Evolutionary conservation across 2,113 vertebrate species (phyloP), one percentile per base, ranked within the genome.

Genomic region (Corydoras sp.): DNA sequence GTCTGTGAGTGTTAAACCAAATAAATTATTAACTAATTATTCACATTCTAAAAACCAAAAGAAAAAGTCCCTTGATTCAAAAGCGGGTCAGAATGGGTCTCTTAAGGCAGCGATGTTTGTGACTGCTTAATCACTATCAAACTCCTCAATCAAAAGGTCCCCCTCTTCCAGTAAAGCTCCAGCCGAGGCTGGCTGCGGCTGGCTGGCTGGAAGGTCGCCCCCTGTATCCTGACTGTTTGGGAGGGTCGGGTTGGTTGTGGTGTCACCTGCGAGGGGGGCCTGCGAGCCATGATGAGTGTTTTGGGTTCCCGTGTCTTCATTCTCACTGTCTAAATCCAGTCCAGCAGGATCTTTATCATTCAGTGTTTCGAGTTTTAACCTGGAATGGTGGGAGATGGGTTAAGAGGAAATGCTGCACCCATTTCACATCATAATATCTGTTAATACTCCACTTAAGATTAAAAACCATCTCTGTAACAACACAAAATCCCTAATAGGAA

Each of bases 141-240:
- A 98, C 31, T 96, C 93, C 75, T 96, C 94, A 65, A 98, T 98
- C 14, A 82, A 18, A 35, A 93, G 3, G 0, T 94, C 91, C 0
- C 93, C 89, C 0, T 93, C 91, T 11, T 93, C 90, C 60, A 89
- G 6, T 5, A 91, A 65, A 30, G 73, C 87, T 64, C 90, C 88
- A 3, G 79, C 78, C 11, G 85, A 73, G 2, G 84, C 68, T 3
- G 92, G 90, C 72, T 90, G 92, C 5, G 93, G 93, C 76, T 98
- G 95, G 81, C 94, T 96, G 79, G 85, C 65, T 0, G 89, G 87
- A 4, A 95, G 86, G 49, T 91, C 91, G 1, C 69, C 88, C 56
- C 83, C 84, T 56, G 81, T 83, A 49, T 73, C 77, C 78, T 91
- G 91, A 77, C 88, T 92, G 10, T 73, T 82, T 62, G 81, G 66